These are phyloP conservation scores for Hemicordylus capensis DNA, from an alignment of 2,113 vertebrate species.

Conservation along the genomic window DNA sequence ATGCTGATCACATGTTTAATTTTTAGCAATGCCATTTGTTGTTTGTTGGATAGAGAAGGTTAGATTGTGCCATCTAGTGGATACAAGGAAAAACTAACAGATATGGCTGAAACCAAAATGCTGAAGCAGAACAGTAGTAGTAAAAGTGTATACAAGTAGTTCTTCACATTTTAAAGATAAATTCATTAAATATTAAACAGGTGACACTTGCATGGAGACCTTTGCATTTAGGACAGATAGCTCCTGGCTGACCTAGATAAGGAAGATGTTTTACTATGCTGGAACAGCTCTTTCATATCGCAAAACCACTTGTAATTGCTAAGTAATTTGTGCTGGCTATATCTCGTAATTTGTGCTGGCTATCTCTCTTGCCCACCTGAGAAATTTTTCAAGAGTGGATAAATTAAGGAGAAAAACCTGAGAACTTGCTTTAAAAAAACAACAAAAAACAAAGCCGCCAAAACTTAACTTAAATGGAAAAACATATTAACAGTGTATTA, in stretches of 20 bases:
- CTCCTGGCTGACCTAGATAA: neutral
- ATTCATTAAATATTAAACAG: neutral
- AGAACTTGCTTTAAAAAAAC: neutral
- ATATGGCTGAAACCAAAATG: neutral
- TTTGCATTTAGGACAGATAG: slow-evolving; percentile 15
- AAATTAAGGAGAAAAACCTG: slow-evolving; percentile 6
- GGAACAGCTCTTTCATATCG: neutral
- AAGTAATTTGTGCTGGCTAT: neutral
- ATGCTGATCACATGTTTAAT: slow-evolving; percentile 7
- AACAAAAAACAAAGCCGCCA: no score
- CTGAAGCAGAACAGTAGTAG: neutral
- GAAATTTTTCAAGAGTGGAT: neutral
- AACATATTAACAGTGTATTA: neutral
- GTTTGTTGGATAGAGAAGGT: slow-evolving; percentile 57
- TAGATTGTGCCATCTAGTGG: slow-evolving; percentile 80
- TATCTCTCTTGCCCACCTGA: neutral
- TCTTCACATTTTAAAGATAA: neutral
- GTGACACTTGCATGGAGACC: neutral
- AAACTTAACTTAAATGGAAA: neutral
- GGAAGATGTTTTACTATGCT: neutral
- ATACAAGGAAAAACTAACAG: slow-evolving; percentile 45
- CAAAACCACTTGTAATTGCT: slow-evolving; percentile 20
- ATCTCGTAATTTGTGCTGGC: neutral
- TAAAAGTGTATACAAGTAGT: neutral
- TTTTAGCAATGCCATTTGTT: slow-evolving; percentile 30